Evolutionary conservation across 64 coral and sea anemone species (phyloP), one percentile per base, ranked within the genome.

Genomic region (Stichodactyla mertensii): DNA sequence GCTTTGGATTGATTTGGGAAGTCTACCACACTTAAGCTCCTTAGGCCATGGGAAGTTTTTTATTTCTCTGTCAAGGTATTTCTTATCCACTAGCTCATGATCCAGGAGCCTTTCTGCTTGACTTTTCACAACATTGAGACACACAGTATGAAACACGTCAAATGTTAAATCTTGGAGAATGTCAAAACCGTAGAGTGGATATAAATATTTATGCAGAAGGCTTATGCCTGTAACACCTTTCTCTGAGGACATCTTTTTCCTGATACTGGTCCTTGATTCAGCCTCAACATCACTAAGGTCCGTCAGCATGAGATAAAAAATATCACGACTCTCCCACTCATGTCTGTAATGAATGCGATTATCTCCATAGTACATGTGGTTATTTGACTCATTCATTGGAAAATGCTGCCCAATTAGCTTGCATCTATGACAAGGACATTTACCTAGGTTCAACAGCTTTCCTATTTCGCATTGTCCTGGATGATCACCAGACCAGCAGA

Each of bases 401-500:
- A 79, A 54, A 87, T 89, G 87, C 66, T 89, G 84, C 7, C 92
- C 92, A 93, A 89, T 77, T 16, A 93, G 55, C 64, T 89, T 86
- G 58, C 92, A 93, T 53, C 92, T 62, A 9, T 87, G 82, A 59
- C 92, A 93, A 83, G 74, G 16, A 70, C 78, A 93, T 89, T 93
- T 93, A 45, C 92, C 92, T 86, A 89, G 92, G 61, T 93, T 93
- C 31, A 93, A 24, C 31, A 93, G 83, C 78, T 93, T 89, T 24
- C 92, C 87, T 52, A 93, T 83, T 55, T 93, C 92, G 84, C 92
- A 93, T 70, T 91, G 88, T 5, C 89, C 92, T 16, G 92, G 92
- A 78, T 94, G 89, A 87, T 94, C 92, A 57, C 84, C 92, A 24
- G 92, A 66, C 92, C 92, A 94, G 51, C 92, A 93, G 7, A 93